Base-by-base conservation (phyloP, 2,888 invertebrate genomes). In the Ametastegia equiseti region DNA sequence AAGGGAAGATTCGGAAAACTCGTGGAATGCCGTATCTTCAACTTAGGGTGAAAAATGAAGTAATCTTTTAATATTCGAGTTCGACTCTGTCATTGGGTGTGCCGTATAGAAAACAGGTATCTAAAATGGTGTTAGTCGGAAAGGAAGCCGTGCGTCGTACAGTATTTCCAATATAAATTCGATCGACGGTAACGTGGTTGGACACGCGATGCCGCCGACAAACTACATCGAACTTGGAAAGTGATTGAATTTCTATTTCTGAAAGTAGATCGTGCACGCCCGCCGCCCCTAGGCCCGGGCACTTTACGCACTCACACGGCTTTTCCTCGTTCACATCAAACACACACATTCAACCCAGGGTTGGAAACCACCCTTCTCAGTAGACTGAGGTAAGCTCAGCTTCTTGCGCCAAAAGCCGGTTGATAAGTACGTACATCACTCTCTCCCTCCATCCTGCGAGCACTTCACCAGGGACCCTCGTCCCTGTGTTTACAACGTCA, bases 171-270 rank as follows among this genome's bases (percentile, higher is more conserved):
- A 78, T 60, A 60, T 39, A 78, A 78, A 78, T 78, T 60, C 60
- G 63, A 78, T 78, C 30, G 75, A 75, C 36, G 42, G 50, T 75
- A 75, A 75, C 36, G 42, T 27, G 78, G 78, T 78, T 60, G 78
- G 78, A 78, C 60, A 63, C 60, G 60, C 60, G 78, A 57, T 63
- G 63, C 60, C 78, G 30, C 47, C 60, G 60, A 60, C 78, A 63
- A 78, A 78, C 78, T 78, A 60, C 78, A 63, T 78, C 7, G 60
- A 78, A 78, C 78, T 78, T n/a, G 19, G 50, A 33, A 78, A 78
- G 60, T 63, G 78, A 78, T 78, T 78, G 78, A 78, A 57, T 77
- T 77, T 77, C 77, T 77, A 77, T 57, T 57, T 60, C 77, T 77
- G 77, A 60, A n/a, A 57, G 60, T 60, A 50, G 42, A 77, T 33